Evolutionary conservation across 2,797 vertebrate species (phyloP), one percentile per base, ranked within the genome.

Genomic region (Bradypodion ventrale): DNA sequence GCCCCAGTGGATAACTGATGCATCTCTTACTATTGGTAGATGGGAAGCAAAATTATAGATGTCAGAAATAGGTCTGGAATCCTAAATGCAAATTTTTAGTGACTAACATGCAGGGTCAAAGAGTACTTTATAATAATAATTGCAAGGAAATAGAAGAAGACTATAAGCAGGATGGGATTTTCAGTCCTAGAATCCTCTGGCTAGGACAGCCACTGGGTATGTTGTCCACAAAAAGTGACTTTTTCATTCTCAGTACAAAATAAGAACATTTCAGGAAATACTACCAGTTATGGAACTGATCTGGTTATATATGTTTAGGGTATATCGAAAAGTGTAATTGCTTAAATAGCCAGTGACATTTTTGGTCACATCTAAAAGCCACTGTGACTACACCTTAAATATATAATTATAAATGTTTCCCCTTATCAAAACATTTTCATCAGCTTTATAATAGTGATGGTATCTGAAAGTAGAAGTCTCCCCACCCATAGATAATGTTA

Each of bases 361-460:
- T 62, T 32, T 32, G 13, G 16, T 40, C 60, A 73, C 16, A 63
- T 23, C 21, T 65, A 79, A 49, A 56, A 35, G 2, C 16, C n/a
- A 40, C 9, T 52, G 63, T 32, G 32, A 2, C 35, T 40, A 8
- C 32, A 63, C 2, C 12, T 7, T 56, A 63, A 65, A 49, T 65
- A 65, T 49, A 8, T 49, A 78, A 66, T 2, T 8, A 74, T 52
- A 1, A 21, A 4, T 52, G 4, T 37, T 59, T 32, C n/a, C 42
- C 23, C 8, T 15, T 56, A 74, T 62, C 40, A 0, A 1, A 32
- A n/a, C 25, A 44, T 2, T 40, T 85, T 3, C 10, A 0, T 32
- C 44, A 7, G 52, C 16, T 81, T 63, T 69, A 35, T 9, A 35
- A 29, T 68, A 68, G 35, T 7, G 35, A 23, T 65, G 2, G 3